Evolutionary conservation across 2,797 vertebrate species (phyloP).

Genomic region (Onychomys arenicola): DNA sequence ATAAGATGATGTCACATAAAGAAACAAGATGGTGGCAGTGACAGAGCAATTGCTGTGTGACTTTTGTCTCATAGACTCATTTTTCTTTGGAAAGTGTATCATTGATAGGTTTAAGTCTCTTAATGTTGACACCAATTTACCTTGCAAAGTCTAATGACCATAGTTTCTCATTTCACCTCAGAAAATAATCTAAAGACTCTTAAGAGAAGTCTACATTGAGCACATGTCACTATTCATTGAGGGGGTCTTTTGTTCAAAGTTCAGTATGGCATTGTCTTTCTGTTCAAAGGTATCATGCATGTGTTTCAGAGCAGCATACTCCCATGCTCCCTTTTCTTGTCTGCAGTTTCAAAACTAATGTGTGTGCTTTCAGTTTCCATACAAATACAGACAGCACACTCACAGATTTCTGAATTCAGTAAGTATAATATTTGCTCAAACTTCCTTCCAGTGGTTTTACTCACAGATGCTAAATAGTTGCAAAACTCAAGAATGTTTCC

Average conservation of each 20-base stretch:
- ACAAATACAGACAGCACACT: neutral
- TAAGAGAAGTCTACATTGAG: conserved; percentile 7
- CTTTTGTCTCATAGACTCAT: conserved; percentile 77
- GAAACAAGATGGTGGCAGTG: conserved; percentile 68
- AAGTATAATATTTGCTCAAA: conserved; percentile 24
- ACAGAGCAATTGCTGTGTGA: conserved; percentile 63
- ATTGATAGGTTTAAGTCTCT: conserved; percentile 33
- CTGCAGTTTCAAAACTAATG: neutral
- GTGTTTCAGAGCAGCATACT: conserved; percentile 24
- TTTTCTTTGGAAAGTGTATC: conserved; percentile 80
- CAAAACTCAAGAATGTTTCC: conserved; percentile 21
- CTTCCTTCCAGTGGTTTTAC: conserved; percentile 21
- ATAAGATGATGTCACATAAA: neutral
- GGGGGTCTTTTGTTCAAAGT: neutral
- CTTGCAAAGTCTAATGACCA: neutral
- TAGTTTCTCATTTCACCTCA: conserved; percentile 20
- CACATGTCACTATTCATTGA: neutral
- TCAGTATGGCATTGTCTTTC: conserved; percentile 11
- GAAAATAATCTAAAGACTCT: conserved; percentile 31
- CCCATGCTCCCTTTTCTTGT: conserved; percentile 5
- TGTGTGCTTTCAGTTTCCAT: conserved; percentile 5
- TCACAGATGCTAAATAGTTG: conserved; percentile 47
- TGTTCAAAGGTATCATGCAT: conserved; percentile 16
- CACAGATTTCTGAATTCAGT: neutral
- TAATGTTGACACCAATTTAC: conserved; percentile 4